Base-by-base conservation (phyloP, 2,113 vertebrate genomes). In the Barnardius zonarius region DNA sequence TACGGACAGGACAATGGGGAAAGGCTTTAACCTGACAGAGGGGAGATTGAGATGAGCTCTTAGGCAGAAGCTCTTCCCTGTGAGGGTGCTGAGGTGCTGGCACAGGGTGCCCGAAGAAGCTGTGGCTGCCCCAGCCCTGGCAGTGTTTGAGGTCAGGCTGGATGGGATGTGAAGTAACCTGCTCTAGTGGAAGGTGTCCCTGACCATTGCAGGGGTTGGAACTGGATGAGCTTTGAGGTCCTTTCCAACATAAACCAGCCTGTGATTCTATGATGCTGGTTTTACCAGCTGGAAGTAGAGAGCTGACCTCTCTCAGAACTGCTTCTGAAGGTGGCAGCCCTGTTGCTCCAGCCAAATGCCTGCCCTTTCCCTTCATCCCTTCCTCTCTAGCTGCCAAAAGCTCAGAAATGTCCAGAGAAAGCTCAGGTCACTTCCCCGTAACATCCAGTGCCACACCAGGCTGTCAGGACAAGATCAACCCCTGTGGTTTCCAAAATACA, bases 321-420 rank as follows among this genome's bases (percentile, higher is more conserved):
- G 0, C 24, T 78, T 87, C 51, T 35, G 64, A 81, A 35, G 12
- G 30, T 3, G 1, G 37, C 2, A 2, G 27, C 67, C 67, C 57
- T 37, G 35, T 35, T 2, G 1, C 39, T 57, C 20, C 55, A 51
- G 68, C 55, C 48, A 44, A 72, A 80, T 2, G 1, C 20, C 43
- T 39, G 15, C 11, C 27, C 23, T 83, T 68, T 55, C 30, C 27
- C 43, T 88, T 35, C 8, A 49, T 14, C 39, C 41, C 48, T 59
- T 69, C 64, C 30, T 74, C 18, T 52, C 16, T 41, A 61, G 43
- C 9, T 8, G 5, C 44, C 3, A 4, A 73, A 87, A 75, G 10
- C 31, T 7, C 15, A 54, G 15, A 0, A 0, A 14, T 59, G 17
- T 30, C 39, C 0, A 2, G 8, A 70, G 51, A 37, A 7, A 37